phyloP scores from a whole-genome alignment of 37 sponge, comb jelly and placozoan genomes.

The Beroe ovata region DNA sequence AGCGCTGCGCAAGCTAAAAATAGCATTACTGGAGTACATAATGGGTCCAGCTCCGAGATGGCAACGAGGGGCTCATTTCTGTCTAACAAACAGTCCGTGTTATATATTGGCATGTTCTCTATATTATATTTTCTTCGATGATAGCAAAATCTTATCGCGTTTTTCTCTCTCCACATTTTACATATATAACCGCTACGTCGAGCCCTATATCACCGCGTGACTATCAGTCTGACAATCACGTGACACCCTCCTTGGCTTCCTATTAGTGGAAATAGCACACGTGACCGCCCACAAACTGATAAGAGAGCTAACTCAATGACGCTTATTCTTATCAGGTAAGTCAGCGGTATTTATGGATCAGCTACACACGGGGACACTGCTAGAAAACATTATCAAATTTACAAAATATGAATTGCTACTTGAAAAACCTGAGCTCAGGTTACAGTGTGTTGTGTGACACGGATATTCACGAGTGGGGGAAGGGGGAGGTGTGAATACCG shows the following conservation, averaged over 20 bases:
- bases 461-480: too few relatives aligned
- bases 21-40: not conserved
- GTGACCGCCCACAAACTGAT: not conserved
- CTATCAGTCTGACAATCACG: not conserved
- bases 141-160: not conserved
- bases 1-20: too few relatives aligned
- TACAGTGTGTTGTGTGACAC: conserved; percentile 15
- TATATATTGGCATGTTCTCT: not conserved
- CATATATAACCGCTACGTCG: not conserved
- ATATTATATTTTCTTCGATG: too few relatives aligned
- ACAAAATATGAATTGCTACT: conserved; percentile 61
- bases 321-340: not conserved
- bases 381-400: conserved; percentile 57
- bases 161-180: not conserved
- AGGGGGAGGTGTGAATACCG: too few relatives aligned
- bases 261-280: not conserved
- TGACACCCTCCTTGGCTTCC: not conserved
- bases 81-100: too few relatives aligned
- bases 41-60: not conserved
- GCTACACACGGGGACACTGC: not conserved
- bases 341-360: conserved; percentile 31
- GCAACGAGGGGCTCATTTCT: not conserved
- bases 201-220: not conserved
- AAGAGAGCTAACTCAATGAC: conserved; percentile 11
- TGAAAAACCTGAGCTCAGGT: not conserved